A percentile compares a stretch with the other conserved stretches of the same genome.
phyloP scores from a whole-genome alignment of 2,113 vertebrate genomes.

The Corythaeola cristata region DNA sequence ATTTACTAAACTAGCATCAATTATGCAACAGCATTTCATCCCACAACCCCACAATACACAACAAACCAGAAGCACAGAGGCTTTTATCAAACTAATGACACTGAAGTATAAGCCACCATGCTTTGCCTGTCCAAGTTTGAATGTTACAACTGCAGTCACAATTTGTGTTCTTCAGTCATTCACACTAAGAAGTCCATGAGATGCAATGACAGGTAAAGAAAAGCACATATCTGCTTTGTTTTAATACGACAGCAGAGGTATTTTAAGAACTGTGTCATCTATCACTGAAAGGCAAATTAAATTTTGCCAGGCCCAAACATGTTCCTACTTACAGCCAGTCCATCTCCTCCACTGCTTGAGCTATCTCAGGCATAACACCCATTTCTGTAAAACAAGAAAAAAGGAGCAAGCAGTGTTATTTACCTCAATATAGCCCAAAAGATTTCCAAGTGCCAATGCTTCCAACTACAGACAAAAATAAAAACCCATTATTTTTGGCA shows the following conservation, averaged over 20 bases:
- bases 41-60: background rate
- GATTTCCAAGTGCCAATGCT: background rate
- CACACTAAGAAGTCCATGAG: rapidly evolving
- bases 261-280: background rate
- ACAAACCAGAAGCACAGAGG: background rate
- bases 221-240: background rate
- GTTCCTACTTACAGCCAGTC: conserved; percentile 95
- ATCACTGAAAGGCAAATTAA: background rate
- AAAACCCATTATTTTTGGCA: background rate
- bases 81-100: background rate
- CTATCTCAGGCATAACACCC: conserved; percentile 98
- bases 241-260: background rate
- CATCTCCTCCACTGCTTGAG: conserved; percentile 97
- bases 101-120: background rate
- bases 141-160: background rate
- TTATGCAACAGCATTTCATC: background rate
- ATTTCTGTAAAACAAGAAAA: conserved; percentile 81
- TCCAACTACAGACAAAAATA: background rate
- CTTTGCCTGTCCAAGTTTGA: background rate
- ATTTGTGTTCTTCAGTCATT: background rate
- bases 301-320: background rate
- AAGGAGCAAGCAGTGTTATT: background rate
- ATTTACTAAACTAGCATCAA: background rate
- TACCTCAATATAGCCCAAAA: background rate
- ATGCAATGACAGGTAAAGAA: background rate